These are phyloP conservation scores for Craniophora ligustri DNA, from an alignment of 2,888 invertebrate genomes.

Conservation along the genomic window DNA sequence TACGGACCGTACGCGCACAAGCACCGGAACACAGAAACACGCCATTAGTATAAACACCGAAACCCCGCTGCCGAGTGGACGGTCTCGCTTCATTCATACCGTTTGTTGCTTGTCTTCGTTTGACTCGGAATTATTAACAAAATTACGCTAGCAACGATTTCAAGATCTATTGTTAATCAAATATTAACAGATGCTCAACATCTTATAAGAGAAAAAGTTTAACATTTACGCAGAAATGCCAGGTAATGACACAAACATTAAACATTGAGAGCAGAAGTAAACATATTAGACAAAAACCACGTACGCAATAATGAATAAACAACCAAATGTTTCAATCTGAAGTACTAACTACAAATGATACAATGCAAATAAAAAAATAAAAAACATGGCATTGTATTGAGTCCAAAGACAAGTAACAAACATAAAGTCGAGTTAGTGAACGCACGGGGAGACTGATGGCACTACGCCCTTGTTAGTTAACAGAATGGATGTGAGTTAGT, in stretches of 20 bases:
- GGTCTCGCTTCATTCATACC: constrained; percentile 59
- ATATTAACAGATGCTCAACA: not conserved
- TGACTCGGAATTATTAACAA: constrained; percentile 4
- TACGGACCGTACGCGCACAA: constrained; percentile 83
- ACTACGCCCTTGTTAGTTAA: constrained; percentile 82
- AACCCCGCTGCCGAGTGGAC: constrained; percentile 51
- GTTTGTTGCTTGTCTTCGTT: constrained; percentile 76
- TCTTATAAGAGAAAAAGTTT: not conserved
- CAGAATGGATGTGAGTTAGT: constrained; percentile 76
- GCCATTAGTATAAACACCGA: constrained; percentile 83
- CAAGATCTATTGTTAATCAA: not conserved
- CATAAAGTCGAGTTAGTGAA: constrained; percentile 75
- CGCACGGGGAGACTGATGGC: constrained; percentile 69
- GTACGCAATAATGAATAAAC: not conserved
- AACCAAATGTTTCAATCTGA: not conserved
- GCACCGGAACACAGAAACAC: constrained; percentile 88
- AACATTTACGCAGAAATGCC: constrained; percentile 6
- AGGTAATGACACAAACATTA: constrained; percentile 18
- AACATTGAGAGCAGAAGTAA: not conserved
- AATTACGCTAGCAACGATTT: not conserved
- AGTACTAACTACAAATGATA: constrained; percentile 22
- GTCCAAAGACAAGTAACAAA: constrained; percentile 82
- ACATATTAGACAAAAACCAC: constrained; percentile 9
- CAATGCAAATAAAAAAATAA: constrained; percentile 8
- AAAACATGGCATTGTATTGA: constrained; percentile 36